These are phyloP conservation scores for Rhizoglyphus robini DNA, from an alignment of 1,140 invertebrate genomes.

Conservation along the genomic window DNA sequence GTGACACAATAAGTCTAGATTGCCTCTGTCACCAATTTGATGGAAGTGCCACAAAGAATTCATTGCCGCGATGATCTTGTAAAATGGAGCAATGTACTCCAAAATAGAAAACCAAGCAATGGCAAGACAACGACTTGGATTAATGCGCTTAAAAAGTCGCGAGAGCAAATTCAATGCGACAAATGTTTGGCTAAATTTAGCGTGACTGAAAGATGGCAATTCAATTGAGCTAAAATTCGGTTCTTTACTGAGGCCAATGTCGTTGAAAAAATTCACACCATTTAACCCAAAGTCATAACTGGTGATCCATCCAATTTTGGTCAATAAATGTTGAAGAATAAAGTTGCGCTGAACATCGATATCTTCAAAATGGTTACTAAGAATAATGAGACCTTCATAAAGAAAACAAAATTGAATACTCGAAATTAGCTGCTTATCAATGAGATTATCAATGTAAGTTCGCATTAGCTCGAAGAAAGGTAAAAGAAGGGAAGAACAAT, in stretches of 20 bases:
- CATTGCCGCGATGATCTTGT: not conserved
- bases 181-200: not conserved
- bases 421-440: not conserved
- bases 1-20: not conserved
- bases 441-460: not conserved
- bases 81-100: not conserved
- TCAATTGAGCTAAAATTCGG: not conserved
- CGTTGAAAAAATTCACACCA: not conserved
- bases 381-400: constrained; percentile 4
- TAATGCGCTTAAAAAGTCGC: constrained; percentile 10
- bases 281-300: not conserved
- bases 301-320: constrained; percentile 3
- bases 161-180: not conserved
- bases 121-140: not conserved
- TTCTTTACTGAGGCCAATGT: not conserved
- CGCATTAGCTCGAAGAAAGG: constrained; percentile 6
- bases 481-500: not conserved
- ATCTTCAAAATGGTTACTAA: not conserved
- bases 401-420: not conserved
- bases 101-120: not conserved
- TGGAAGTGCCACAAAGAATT: not conserved
- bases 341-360: not conserved
- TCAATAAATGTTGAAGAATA: not conserved
- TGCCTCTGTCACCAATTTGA: not conserved
- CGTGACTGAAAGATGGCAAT: not conserved